These are phyloP conservation scores for Cryptops parisi DNA, from an alignment of 2,888 invertebrate species.

Conservation along the genomic window DNA sequence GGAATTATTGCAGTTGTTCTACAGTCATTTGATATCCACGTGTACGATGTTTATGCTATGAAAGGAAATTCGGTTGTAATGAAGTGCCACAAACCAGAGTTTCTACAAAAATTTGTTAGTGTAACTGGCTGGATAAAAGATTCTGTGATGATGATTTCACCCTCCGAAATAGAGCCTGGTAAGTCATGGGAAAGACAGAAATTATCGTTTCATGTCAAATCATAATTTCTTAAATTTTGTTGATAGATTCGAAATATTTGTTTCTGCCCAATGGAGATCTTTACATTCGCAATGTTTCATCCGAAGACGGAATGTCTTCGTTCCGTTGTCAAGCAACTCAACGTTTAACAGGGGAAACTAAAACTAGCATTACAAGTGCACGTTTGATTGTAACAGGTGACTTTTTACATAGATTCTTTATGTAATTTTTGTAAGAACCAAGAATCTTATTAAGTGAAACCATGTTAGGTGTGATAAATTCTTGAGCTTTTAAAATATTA, in stretches of 20 bases:
- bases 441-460: too few species aligned
- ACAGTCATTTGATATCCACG: conserved; percentile 31
- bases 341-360: conserved; percentile 5
- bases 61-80: too few species aligned
- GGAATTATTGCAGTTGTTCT: conserved; percentile 24
- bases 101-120: neutral
- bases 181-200: too few species aligned
- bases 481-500: too few species aligned
- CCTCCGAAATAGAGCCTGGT: conserved; percentile 2
- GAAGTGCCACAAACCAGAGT: conserved; percentile 46
- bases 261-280: too few species aligned
- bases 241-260: conserved; percentile 9
- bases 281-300: neutral
- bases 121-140: conserved; percentile 28
- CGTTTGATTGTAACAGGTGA: conserved; percentile 6
- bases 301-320: conserved; percentile 2
- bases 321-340: conserved; percentile 9
- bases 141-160: conserved; percentile 55
- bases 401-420: neutral
- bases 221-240: neutral
- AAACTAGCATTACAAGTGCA: conserved; percentile 2
- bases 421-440: neutral
- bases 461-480: too few species aligned
- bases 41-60: too few species aligned
- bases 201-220: neutral